A percentile compares a stretch with the other conserved stretches of the same genome.
Conservation (phyloP, 2,888 invertebrate species). For the Athripsodes cinereus region DNA sequence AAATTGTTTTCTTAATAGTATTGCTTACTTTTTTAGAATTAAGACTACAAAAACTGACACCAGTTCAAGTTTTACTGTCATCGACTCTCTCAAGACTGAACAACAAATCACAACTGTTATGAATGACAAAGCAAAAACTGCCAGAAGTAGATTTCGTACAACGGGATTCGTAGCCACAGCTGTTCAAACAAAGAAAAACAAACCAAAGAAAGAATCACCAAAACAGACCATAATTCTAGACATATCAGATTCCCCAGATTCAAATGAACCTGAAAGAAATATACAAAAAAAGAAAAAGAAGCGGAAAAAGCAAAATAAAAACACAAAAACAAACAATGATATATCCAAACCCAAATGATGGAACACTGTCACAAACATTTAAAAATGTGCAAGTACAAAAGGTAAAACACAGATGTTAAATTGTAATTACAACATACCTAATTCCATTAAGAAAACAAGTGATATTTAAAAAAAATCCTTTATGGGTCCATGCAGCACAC, state of each 20-base stretch:
- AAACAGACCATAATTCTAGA: slow-evolving; percentile 34
- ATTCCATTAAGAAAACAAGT: no score
- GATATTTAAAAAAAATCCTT: no score
- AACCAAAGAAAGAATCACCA: slow-evolving; percentile 32
- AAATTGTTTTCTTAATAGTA: neutral
- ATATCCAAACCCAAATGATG: neutral
- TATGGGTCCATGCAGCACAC: no score
- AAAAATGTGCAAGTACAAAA: no score
- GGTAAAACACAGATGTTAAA: no score
- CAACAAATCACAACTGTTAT: slow-evolving; percentile 18
- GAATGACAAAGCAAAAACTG: slow-evolving; percentile 20
- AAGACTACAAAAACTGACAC: slow-evolving; percentile 40
- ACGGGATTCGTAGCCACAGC: slow-evolving; percentile 56
- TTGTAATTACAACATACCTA: no score
- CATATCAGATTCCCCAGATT: slow-evolving; percentile 45
- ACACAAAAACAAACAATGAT: slow-evolving; percentile 3
- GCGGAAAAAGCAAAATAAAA: slow-evolving; percentile 29
- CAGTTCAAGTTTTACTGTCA: slow-evolving; percentile 18
- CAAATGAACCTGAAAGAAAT: slow-evolving; percentile 37
- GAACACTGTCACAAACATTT: no score
- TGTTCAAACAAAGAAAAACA: slow-evolving; percentile 41
- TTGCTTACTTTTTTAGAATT: slow-evolving; percentile 36
- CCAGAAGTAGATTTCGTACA: slow-evolving; percentile 51
- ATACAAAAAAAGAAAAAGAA: slow-evolving; percentile 47
- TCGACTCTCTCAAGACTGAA: slow-evolving; percentile 21